Base-by-base conservation (phyloP, 2,888 invertebrate genomes). In the Perizoma affinitatum region DNA sequence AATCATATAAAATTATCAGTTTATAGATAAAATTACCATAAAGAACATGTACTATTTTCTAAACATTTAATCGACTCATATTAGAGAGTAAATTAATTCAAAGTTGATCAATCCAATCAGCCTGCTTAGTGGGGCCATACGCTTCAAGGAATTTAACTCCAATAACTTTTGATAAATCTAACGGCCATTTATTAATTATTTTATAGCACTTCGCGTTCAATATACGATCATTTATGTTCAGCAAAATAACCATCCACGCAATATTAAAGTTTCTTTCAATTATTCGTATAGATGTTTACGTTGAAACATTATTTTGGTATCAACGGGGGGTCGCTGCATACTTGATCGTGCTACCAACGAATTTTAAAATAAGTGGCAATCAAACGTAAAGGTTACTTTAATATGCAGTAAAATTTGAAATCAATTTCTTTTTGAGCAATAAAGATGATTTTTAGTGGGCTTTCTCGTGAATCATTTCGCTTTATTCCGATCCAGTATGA, bases 321-420 rank as follows among this genome's bases (percentile, higher is more conserved):
- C 89, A 73, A 82, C 81, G 73, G 89, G 88, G 85, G 75, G 84
- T 76, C 22, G 22, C 76, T 50, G 38, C 68, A 74, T 71, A 71
- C 74, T 73, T 69, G 74, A 78, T 73, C 71, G 66, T 52, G 63
- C 65, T 66, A 61, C 66, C 60, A 63, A 59, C 56, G 59, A 76
- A 79, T 58, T 74, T 75, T 72, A 75, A 80, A 81, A 83, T 83
- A 84, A 84, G 79, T 75, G 80, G 82, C 82, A 80, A 86, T 87
- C 83, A 81, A 84, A 89, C 80, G 80, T 84, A 87, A 86, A 87
- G 84, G 86, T 87, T 88, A 88, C 82, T 88, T 88, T 88, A 90
- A 90, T 89, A 89, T 86, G 88, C 87, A 89, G 84, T 90, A 88
- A 90, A 88, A 88, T 86, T 86, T 83, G 74, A 86, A 90, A 89